Evolutionary conservation across 2,113 vertebrate species (phyloP).

Genomic region (Ia io): DNA sequence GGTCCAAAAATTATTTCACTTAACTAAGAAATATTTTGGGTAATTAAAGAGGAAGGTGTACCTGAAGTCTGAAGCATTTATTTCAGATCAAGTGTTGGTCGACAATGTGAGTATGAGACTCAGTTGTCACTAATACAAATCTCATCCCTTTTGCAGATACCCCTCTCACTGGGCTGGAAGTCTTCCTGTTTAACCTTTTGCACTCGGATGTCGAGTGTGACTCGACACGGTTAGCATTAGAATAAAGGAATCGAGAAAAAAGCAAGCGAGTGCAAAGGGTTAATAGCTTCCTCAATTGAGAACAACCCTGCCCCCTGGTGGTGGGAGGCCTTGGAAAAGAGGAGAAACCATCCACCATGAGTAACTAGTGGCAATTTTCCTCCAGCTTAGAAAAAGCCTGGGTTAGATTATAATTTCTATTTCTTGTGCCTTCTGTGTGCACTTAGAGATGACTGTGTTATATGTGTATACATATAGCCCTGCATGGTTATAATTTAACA

Average conservation of each 20-base stretch:
- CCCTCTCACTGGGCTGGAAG: background rate
- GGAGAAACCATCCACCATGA: background rate
- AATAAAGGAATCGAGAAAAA: no score
- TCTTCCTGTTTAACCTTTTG: background rate
- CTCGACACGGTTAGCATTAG: no score
- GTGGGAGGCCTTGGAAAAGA: background rate
- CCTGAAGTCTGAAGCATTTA: background rate
- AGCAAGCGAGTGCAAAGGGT: no score
- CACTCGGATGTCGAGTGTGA: no score
- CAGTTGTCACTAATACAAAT: background rate
- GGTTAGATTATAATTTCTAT: slow-evolving; percentile 58
- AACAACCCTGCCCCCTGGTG: background rate
- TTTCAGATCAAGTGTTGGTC: background rate
- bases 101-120: background rate
- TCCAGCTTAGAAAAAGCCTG: background rate
- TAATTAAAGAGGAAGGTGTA: background rate
- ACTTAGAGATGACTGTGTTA: slow-evolving; percentile 61
- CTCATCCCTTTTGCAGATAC: background rate
- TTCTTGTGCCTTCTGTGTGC: slow-evolving; percentile 42
- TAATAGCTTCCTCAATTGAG: background rate
- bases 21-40: background rate
- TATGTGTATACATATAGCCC: slow-evolving; percentile 63
- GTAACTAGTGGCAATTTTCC: background rate
- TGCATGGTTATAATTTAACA: slow-evolving; percentile 76
- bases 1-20: slow-evolving; percentile 1